Conservation (phyloP, 2,888 invertebrate species). For the Leucozona laternaria region DNA sequence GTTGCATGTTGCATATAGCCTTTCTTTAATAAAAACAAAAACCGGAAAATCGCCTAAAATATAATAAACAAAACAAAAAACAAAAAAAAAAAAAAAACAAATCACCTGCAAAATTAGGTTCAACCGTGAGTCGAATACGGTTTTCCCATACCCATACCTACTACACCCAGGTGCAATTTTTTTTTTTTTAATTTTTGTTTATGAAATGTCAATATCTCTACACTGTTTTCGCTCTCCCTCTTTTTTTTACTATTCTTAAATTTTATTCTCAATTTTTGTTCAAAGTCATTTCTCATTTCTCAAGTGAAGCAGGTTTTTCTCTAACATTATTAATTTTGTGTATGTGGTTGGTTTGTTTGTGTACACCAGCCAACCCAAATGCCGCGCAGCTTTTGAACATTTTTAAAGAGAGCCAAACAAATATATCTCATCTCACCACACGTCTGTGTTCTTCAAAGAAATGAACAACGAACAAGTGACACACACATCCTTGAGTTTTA, state of each 20-base stretch:
- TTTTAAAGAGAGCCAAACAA: not conserved
- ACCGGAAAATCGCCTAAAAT: slow-evolving; percentile 11
- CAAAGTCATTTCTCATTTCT: slow-evolving; percentile 7
- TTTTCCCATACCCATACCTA: slow-evolving; percentile 3
- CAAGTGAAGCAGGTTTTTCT: slow-evolving; percentile 49
- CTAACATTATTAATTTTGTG: slow-evolving; percentile 3
- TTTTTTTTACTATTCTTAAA: not conserved
- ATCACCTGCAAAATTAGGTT: slow-evolving; percentile 56
- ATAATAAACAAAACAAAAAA: not conserved
- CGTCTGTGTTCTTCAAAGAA: slow-evolving; percentile 25
- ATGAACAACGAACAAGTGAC: slow-evolving; percentile 11
- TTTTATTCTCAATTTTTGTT: not conserved
- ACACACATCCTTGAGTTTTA: slow-evolving; percentile 46
- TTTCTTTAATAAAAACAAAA: slow-evolving; percentile 1
- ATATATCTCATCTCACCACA: not conserved
- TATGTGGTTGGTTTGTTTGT: slow-evolving; percentile 6
- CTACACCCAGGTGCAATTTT: slow-evolving; percentile 15
- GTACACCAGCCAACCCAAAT: not conserved
- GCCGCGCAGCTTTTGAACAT: slow-evolving; percentile 28
- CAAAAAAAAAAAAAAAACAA: not conserved
- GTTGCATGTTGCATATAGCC: slow-evolving; percentile 1
- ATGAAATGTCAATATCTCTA: slow-evolving; percentile 45
- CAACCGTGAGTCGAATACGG: slow-evolving; percentile 29
- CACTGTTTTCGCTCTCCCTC: slow-evolving; percentile 28
- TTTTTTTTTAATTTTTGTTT: slow-evolving; percentile 1